These are phyloP conservation scores for Tachina lurida DNA, from an alignment of 2,888 invertebrate species.

Conservation along the genomic window DNA sequence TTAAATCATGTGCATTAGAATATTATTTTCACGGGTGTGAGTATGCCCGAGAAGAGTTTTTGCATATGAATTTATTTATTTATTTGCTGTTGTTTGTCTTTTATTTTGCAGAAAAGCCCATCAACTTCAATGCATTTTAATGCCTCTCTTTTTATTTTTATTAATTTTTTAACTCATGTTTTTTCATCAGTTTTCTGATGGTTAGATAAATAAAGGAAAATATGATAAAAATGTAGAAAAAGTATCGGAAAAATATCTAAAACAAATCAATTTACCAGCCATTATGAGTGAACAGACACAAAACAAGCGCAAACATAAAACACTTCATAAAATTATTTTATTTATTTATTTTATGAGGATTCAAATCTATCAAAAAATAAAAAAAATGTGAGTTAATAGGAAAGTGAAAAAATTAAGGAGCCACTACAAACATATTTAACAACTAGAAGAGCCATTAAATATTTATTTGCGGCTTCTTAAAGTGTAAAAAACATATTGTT, in stretches of 20 bases:
- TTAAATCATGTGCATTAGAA: slow-evolving; percentile 24
- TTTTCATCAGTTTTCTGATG: slow-evolving; percentile 53
- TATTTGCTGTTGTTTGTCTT: neutral
- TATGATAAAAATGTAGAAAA: slow-evolving; percentile 11
- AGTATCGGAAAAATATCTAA: neutral
- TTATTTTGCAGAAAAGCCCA: slow-evolving; percentile 42
- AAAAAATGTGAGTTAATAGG: neutral
- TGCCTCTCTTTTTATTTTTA: slow-evolving; percentile 32
- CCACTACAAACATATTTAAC: no score
- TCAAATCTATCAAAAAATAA: slow-evolving; percentile 20
- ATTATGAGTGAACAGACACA: slow-evolving; percentile 5
- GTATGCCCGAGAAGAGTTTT: slow-evolving; percentile 6
- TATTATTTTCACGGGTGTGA: neutral
- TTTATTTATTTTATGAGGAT: slow-evolving; percentile 45
- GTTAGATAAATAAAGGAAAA: slow-evolving; percentile 48
- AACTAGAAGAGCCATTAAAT: no score
- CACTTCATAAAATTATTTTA: slow-evolving; percentile 50
- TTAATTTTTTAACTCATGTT: neutral
- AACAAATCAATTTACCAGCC: slow-evolving; percentile 53
- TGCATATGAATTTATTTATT: neutral
- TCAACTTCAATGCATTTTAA: slow-evolving; percentile 67
- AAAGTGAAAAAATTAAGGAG: no score
- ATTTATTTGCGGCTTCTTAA: no score
- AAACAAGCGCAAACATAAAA: neutral
- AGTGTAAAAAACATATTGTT: no score